These are phyloP conservation scores for Synergus itoensis DNA, from an alignment of 2,888 invertebrate genomes.

Conservation along the genomic window DNA sequence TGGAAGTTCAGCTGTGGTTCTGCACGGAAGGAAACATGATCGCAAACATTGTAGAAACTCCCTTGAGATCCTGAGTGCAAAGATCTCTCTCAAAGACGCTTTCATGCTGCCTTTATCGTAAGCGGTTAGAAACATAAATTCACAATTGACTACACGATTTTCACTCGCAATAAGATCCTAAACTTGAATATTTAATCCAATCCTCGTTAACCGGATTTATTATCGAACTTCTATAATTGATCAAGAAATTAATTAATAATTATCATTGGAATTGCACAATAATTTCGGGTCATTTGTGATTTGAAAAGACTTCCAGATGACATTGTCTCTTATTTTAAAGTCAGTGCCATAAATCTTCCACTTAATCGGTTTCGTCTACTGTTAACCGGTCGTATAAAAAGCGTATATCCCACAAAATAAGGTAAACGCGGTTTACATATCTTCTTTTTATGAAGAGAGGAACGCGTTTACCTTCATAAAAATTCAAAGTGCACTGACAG, in stretches of 20 bases:
- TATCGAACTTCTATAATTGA: constrained; percentile 7
- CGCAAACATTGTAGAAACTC: not conserved
- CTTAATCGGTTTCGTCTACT: constrained; percentile 26
- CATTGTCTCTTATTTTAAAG: not conserved
- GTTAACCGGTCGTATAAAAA: constrained; percentile 27
- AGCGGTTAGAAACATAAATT: constrained; percentile 17
- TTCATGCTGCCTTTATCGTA: not conserved
- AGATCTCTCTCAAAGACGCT: not conserved
- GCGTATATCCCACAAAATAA: constrained; percentile 3
- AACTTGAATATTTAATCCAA: not conserved
- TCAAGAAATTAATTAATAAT: constrained; percentile 16
- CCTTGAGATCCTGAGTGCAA: not conserved
- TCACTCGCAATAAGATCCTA: not conserved
- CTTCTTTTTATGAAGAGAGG: constrained; percentile 7
- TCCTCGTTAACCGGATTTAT: constrained; percentile 11
- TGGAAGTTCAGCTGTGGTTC: constrained; percentile 13
- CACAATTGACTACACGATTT: constrained; percentile 6
- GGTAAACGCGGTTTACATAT: not conserved
- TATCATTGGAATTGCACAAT: not conserved
- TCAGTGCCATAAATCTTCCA: constrained; percentile 5
- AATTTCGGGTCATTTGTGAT: not conserved
- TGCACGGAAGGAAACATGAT: constrained; percentile 22
- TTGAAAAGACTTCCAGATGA: not conserved
- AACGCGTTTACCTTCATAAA: constrained; percentile 19
- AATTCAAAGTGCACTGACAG: constrained; percentile 23